Conservation (phyloP, 2,113 vertebrate species). For the Archilochus colubris region DNA sequence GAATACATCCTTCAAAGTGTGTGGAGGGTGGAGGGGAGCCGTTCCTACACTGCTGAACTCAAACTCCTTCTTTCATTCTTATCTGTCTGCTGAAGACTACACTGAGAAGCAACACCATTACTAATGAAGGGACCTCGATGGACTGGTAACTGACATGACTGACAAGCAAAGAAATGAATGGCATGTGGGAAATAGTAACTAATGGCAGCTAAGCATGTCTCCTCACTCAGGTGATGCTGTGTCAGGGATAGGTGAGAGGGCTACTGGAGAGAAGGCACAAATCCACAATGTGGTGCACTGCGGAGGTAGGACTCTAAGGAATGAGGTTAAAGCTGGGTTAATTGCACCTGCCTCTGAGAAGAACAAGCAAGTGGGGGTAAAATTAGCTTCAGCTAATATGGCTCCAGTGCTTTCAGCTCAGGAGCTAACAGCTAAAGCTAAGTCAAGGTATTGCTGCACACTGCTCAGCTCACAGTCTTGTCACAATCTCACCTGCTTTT, state of each 20-base stretch:
- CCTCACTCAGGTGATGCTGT: not conserved
- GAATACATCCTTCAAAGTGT: not conserved
- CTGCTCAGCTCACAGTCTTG: not conserved
- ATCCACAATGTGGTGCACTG: not conserved
- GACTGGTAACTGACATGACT: not conserved
- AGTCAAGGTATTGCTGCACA: not conserved
- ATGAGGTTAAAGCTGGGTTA: not conserved
- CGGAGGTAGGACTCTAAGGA: not conserved
- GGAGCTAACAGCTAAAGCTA: not conserved
- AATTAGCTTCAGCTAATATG: not conserved
- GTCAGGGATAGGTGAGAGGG: not conserved
- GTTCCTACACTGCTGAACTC: not conserved
- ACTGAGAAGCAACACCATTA: not conserved
- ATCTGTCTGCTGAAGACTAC: not conserved
- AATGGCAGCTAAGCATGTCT: not conserved
- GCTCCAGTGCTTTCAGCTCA: not conserved
- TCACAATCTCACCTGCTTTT: not conserved
- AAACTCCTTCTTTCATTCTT: not conserved
- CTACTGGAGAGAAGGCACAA: not conserved
- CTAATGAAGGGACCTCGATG: not conserved
- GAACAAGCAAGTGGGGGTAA: not conserved
- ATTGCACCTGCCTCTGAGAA: not conserved
- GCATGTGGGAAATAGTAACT: not conserved
- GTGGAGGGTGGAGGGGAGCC: not conserved
- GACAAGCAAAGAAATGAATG: not conserved